Evolutionary conservation across 2,888 invertebrate genomes (phyloP).

Genomic region (Acleris laterana): DNA sequence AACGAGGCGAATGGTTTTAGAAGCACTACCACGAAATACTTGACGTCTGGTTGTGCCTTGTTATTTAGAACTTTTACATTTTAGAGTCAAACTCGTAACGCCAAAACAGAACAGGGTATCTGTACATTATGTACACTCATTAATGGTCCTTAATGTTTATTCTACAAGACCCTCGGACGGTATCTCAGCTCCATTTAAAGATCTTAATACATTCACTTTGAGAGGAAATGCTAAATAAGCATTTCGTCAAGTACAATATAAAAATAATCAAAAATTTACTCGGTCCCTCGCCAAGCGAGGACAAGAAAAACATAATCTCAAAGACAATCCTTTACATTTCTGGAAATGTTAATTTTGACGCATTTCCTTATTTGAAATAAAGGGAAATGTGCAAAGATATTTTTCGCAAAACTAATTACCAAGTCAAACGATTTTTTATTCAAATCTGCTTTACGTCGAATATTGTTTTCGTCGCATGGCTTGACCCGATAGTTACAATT

Average conservation of each 20-base stretch:
- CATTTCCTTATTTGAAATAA: conserved; percentile 1
- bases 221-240: conserved; percentile 17
- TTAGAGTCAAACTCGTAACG: conserved; percentile 12
- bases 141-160: conserved; percentile 62
- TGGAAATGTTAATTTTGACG: conserved; percentile 5
- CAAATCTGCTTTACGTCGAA: neutral
- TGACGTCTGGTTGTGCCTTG: too few relatives aligned
- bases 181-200: conserved; percentile 50
- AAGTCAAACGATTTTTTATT: neutral
- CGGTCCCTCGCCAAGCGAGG: conserved; percentile 38
- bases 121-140: conserved; percentile 58
- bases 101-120: neutral
- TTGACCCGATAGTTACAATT: too few relatives aligned
- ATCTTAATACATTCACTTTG: conserved; percentile 45
- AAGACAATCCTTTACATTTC: conserved; percentile 16
- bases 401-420: neutral
- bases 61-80: neutral
- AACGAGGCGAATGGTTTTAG: too few relatives aligned
- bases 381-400: neutral
- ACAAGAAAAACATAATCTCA: conserved; percentile 8
- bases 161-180: conserved; percentile 66
- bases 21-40: too few relatives aligned
- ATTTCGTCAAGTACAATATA: conserved; percentile 34
- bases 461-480: neutral
- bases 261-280: conserved; percentile 37